Percentiles rank a stretch among this genome's conserved stretches.
Evolutionary conservation across 2,113 vertebrate species (phyloP).

Genomic region (Notothenia coriiceps): DNA sequence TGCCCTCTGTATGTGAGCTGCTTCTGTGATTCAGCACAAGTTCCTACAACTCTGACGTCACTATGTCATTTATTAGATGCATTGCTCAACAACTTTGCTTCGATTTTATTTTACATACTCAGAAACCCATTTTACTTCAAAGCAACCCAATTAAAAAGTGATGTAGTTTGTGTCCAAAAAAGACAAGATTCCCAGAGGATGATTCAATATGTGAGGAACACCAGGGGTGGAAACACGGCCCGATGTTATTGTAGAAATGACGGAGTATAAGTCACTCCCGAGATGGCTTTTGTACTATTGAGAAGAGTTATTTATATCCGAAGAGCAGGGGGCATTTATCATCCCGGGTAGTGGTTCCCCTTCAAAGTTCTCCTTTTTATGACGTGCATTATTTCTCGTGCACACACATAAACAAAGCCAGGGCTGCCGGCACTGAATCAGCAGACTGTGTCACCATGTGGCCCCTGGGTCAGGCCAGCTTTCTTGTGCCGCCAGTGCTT

Average conservation of each 20-base stretch:
- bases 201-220: constrained; percentile 61
- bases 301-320: constrained; percentile 81
- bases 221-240: constrained; percentile 63
- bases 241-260: constrained; percentile 77
- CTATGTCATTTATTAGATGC: neutral
- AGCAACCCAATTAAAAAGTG: constrained; percentile 8
- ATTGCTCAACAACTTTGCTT: constrained; percentile 12
- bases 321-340: constrained; percentile 82
- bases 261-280: constrained; percentile 75
- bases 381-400: constrained; percentile 91
- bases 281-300: constrained; percentile 77
- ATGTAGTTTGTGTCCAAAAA: constrained; percentile 23
- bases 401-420: constrained; percentile 89
- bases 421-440: constrained; percentile 87
- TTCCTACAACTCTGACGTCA: neutral
- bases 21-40: constrained; percentile 26
- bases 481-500: constrained; percentile 87
- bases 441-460: constrained; percentile 87
- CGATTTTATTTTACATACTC: neutral
- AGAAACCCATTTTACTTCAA: constrained; percentile 6
- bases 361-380: constrained; percentile 87
- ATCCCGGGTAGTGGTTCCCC: constrained; percentile 82
- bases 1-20: constrained; percentile 3
- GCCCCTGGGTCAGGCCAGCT: constrained; percentile 87
- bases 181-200: constrained; percentile 37